Percentiles rank a stretch among this genome's conserved stretches.
Conservation (phyloP, 1,140 invertebrate species). For the Trichomalopsis sarcophagae region DNA sequence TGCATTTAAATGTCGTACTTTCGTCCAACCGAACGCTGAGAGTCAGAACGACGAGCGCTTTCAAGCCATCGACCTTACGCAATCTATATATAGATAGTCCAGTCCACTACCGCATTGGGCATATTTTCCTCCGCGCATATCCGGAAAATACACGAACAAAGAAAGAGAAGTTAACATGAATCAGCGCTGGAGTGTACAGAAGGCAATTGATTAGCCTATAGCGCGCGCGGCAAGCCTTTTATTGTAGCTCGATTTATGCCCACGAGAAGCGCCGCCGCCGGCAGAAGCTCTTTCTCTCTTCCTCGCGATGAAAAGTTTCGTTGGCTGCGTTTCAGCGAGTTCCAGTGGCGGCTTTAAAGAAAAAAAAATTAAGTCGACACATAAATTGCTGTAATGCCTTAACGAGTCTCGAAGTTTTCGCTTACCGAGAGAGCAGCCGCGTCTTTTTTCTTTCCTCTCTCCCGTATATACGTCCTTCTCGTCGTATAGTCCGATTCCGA, state of each 20-base stretch:
- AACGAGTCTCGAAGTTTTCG: slow-evolving; percentile 31
- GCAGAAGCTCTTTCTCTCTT: background rate
- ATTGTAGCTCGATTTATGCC: slow-evolving; percentile 27
- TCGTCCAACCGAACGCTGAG: slow-evolving; percentile 22
- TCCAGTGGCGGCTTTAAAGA: background rate
- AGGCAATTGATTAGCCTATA: slow-evolving; percentile 3
- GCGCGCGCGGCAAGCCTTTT: background rate
- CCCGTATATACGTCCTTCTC: too few species aligned
- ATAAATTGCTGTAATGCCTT: slow-evolving; percentile 37
- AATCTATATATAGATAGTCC: background rate
- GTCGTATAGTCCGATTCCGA: background rate
- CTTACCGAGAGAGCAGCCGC: background rate
- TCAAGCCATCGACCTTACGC: background rate
- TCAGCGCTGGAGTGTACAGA: background rate
- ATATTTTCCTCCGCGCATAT: background rate
- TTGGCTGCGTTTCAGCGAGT: slow-evolving; percentile 40
- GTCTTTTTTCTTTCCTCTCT: background rate
- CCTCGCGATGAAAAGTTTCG: slow-evolving; percentile 28
- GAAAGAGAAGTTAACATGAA: background rate
- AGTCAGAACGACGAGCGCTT: background rate
- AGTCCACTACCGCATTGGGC: background rate
- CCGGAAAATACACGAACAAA: background rate
- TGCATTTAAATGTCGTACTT: slow-evolving; percentile 35
- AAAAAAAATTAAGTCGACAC: slow-evolving; percentile 40
- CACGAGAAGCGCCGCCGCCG: background rate